A percentile compares a stretch with the other conserved stretches of the same genome.
Evolutionary conservation across 2,888 invertebrate species (phyloP).

Genomic region (Endotricha flammealis): DNA sequence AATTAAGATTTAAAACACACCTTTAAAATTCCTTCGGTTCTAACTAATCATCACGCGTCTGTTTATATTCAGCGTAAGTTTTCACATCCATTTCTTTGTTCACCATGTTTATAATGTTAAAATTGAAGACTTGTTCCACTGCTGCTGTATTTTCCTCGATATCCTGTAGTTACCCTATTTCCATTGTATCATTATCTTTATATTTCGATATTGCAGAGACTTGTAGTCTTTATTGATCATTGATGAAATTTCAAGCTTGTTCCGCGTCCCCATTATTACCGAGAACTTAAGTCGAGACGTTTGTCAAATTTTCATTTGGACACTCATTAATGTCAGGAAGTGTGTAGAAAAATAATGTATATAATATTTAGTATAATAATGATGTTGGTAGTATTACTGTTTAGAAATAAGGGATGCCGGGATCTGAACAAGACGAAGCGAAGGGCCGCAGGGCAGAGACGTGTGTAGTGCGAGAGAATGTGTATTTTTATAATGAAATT

Average conservation of each 20-base stretch:
- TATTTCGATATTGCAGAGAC: conserved; percentile 18
- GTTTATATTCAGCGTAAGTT: conserved; percentile 12
- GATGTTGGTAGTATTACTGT: conserved; percentile 57
- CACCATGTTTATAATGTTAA: conserved; percentile 18
- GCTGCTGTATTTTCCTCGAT: conserved; percentile 36
- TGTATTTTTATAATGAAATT: conserved; percentile 72
- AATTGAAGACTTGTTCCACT: conserved; percentile 22
- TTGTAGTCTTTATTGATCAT: conserved; percentile 54
- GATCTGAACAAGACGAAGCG: conserved; percentile 47
- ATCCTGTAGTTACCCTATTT: conserved; percentile 10
- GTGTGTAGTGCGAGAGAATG: conserved; percentile 49
- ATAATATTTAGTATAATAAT: conserved; percentile 56
- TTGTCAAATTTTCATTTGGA: conserved; percentile 37
- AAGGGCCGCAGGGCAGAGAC: conserved; percentile 34
- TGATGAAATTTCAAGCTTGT: conserved; percentile 74
- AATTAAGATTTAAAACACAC: conserved; percentile 48
- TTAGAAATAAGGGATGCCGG: conserved; percentile 58
- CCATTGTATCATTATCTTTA: conserved; percentile 5
- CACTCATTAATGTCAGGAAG: conserved; percentile 61
- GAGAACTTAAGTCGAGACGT: conserved; percentile 25
- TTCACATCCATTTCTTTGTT: conserved; percentile 25
- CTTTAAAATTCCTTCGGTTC: conserved; percentile 26
- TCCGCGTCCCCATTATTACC: conserved; percentile 47
- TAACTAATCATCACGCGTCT: conserved; percentile 21
- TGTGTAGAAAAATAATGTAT: conserved; percentile 64